A percentile compares a stretch with the other conserved stretches of the same genome.
Evolutionary conservation across 2,113 vertebrate species (phyloP).

Genomic region (Microcebus tavaratra): DNA sequence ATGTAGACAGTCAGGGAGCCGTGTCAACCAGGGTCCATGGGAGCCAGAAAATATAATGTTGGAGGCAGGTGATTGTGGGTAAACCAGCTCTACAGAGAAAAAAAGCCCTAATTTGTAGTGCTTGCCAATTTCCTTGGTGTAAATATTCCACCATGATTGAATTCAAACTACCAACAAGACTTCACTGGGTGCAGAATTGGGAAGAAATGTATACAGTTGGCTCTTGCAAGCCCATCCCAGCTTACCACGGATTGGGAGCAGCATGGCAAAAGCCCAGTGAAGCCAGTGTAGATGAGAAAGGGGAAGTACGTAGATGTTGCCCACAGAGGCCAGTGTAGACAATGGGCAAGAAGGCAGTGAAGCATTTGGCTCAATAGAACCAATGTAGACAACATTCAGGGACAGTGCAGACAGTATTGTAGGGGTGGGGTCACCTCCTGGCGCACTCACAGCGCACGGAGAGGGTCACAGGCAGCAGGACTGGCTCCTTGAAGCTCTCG

Average conservation of each 20-base stretch:
- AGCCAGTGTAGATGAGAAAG: background rate
- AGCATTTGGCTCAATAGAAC: background rate
- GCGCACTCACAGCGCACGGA: conserved; percentile 71
- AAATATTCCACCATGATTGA: background rate
- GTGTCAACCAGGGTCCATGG: accelerated
- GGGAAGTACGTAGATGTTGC: background rate
- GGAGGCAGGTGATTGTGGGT: background rate
- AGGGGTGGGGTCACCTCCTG: accelerated
- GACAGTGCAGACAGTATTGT: accelerated
- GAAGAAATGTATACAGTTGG: background rate
- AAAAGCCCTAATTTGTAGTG: background rate
- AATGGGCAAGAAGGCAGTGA: background rate
- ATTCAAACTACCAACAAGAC: background rate
- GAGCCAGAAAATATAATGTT: background rate
- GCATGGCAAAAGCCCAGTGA: background rate
- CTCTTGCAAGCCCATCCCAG: background rate
- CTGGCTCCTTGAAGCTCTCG: conserved; percentile 79
- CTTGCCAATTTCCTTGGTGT: background rate
- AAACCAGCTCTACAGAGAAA: background rate
- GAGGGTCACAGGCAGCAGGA: conserved; percentile 58
- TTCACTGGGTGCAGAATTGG: background rate
- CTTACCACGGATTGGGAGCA: accelerated
- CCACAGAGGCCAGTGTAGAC: background rate
- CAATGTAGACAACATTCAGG: background rate
- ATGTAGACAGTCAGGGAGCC: background rate